Base-by-base conservation (phyloP, 2,888 invertebrate species). In the Trissonchulus sp. region DNA sequence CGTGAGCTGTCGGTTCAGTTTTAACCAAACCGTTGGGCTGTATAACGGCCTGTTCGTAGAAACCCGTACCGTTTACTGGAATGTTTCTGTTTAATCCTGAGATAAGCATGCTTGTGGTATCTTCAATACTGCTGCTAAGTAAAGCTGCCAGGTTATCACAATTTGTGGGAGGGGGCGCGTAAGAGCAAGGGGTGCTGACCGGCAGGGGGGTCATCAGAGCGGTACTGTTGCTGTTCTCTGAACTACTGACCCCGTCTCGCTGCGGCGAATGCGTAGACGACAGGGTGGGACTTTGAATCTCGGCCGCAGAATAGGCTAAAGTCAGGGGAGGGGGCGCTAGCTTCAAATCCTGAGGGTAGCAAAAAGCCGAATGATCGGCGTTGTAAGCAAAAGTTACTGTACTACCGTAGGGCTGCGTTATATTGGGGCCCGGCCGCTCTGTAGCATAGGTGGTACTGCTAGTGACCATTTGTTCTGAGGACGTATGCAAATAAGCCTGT, bases 201-300 rank as follows among this genome's bases (percentile, higher is more conserved):
- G 15, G 68, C 3, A 33, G 36, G 8, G 48, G 48, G 48, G 8
- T 48, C 48, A 48, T 8, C 8, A 48, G 23, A 48, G 48, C 8
- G n/a, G n/a, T n/a, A n/a, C n/a, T n/a, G n/a, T n/a, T n/a, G n/a
- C n/a, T n/a, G n/a, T n/a, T n/a, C n/a, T n/a, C n/a, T n/a, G n/a
- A n/a, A n/a, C n/a, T n/a, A n/a, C n/a, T n/a, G n/a, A n/a, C n/a
- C 23, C 48, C 48, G 23, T 48, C 48, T 3, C 37, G 15, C 31
- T 34, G 81, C 23, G 83, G 83, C 23, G 82, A 83, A 34, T 80
- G 80, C 48, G 83, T 84, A 72, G 80, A 80, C 74, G 82, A 82
- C 34, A 85, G 82, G 87, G 93, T 93, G 81, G 94, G 94, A 86
- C 94, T 94, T 88, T 95, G 94, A 84, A 95, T 95, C 65, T 81